phyloP scores from a whole-genome alignment of 2,113 vertebrate species.

The Heterocephalus glaber region DNA sequence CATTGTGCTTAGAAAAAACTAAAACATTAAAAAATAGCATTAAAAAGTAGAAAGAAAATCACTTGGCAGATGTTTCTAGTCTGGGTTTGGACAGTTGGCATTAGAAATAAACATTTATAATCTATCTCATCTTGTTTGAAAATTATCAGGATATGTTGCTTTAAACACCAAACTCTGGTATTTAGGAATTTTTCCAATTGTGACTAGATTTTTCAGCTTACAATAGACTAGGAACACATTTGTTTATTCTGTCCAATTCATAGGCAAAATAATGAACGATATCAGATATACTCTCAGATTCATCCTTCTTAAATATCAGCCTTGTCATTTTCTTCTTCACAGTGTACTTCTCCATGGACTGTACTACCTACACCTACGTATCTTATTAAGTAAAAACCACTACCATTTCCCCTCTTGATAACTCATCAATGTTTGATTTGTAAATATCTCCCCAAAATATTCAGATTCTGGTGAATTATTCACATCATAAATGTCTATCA shows the following conservation, averaged over 20 bases:
- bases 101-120: slow-evolving; percentile 71
- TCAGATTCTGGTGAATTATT: slow-evolving; percentile 14
- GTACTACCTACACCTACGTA: not conserved
- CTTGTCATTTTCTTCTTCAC: not conserved
- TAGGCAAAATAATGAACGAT: slow-evolving; percentile 35
- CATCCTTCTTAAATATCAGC: not conserved
- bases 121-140: slow-evolving; percentile 68
- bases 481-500: not conserved
- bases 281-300: not conserved
- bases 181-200: slow-evolving; percentile 62
- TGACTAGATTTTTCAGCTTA: slow-evolving; percentile 52
- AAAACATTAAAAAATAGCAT: slow-evolving; percentile 58
- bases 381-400: not conserved
- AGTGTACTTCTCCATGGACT: not conserved
- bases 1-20: slow-evolving; percentile 27
- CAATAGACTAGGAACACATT: slow-evolving; percentile 37
- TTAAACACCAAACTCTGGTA: slow-evolving; percentile 74
- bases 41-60: slow-evolving; percentile 64
- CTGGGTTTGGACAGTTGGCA: slow-evolving; percentile 70
- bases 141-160: slow-evolving; percentile 71
- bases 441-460: not conserved
- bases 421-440: not conserved
- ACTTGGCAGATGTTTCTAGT: slow-evolving; percentile 70
- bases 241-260: slow-evolving; percentile 51
- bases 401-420: not conserved